Conservation (phyloP, 2,888 invertebrate species). For the Macrophya annulata region DNA sequence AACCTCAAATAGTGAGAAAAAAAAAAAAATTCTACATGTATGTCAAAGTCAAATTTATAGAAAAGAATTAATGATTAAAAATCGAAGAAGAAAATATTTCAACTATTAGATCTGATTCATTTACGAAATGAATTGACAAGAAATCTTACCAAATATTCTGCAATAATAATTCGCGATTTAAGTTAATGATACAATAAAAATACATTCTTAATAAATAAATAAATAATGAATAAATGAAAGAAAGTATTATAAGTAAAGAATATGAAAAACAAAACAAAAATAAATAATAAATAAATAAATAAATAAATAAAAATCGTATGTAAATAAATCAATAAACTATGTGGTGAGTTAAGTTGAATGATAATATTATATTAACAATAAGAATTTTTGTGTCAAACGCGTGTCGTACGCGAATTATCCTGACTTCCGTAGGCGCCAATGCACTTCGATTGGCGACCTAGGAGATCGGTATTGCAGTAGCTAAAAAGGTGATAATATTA, state of each 20-base stretch:
- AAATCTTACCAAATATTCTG: constrained; percentile 2
- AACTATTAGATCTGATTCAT: too few species aligned
- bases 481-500: constrained; percentile 18
- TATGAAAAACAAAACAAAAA: background rate
- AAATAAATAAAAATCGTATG: background rate
- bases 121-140: too few species aligned
- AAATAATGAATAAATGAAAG: background rate
- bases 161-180: constrained; percentile 3
- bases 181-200: background rate
- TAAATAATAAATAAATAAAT: background rate
- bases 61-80: too few species aligned
- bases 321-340: background rate
- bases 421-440: background rate
- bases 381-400: background rate
- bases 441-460: constrained; percentile 4
- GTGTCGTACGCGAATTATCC: background rate
- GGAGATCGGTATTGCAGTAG: constrained; percentile 12
- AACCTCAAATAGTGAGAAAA: too few species aligned
- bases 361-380: background rate
- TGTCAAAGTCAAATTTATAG: too few species aligned
- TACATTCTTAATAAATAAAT: background rate
- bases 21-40: too few species aligned
- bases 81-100: too few species aligned
- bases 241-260: too few species aligned
- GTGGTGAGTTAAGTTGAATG: background rate